Conservation (phyloP, 2,797 vertebrate species). For the Prionace glauca region DNA sequence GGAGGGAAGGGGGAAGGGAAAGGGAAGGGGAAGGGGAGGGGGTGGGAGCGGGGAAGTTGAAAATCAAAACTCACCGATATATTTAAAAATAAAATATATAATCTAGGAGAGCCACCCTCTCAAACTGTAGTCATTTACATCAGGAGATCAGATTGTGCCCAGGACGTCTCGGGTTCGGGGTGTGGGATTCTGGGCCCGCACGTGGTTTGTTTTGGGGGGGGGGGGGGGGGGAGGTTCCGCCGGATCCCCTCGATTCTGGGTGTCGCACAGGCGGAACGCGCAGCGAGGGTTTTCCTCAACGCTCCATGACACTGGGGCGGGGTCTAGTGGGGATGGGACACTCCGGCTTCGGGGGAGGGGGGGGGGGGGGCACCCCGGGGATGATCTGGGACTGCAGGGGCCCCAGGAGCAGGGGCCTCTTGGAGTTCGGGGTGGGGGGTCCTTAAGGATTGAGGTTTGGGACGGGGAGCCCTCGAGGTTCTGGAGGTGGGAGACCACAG, state of each 20-base stretch:
- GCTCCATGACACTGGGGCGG: neutral
- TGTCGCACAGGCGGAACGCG: neutral
- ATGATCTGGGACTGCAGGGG: no score
- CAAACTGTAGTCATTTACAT: neutral
- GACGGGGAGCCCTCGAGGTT: no score
- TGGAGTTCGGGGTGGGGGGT: no score
- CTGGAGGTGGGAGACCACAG: no score
- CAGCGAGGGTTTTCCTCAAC: neutral
- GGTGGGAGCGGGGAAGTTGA: neutral
- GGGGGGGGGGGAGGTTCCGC: neutral
- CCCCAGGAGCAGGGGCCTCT: no score
- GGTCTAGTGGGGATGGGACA: no score
- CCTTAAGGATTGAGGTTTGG: no score
- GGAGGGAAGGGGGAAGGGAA: neutral
- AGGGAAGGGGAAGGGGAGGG: neutral
- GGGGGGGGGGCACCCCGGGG: no score
- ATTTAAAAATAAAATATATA: conserved; percentile 38
- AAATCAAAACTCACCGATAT: conserved; percentile 29
- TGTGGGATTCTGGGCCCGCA: neutral
- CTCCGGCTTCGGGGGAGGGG: no score
- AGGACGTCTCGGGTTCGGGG: neutral
- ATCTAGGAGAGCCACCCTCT: conserved; percentile 15
- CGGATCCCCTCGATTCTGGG: neutral
- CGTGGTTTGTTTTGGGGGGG: neutral
- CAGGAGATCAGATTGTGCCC: neutral